phyloP scores from a whole-genome alignment of 2,888 invertebrate species.

The Fragum sueziense region DNA sequence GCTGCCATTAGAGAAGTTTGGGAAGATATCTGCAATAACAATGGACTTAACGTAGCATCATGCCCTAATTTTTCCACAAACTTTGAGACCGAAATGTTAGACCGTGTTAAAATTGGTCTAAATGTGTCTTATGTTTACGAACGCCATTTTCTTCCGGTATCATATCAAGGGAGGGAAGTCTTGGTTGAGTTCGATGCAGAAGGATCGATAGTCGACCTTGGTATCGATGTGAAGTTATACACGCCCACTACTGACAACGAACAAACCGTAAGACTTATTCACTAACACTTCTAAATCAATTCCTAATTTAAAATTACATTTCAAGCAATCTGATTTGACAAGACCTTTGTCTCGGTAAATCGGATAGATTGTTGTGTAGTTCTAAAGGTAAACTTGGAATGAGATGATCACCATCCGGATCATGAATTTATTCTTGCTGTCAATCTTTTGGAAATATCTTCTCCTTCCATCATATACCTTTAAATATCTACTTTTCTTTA shows the following conservation, averaged over 20 bases:
- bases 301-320: too few species aligned
- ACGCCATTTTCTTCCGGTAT: background rate
- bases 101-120: background rate
- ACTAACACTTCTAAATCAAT: too few species aligned
- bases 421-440: too few species aligned
- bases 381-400: too few species aligned
- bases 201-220: background rate
- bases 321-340: too few species aligned
- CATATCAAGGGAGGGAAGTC: background rate
- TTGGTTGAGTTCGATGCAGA: background rate
- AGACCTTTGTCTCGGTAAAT: too few species aligned
- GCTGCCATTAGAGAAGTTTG: conserved; percentile 8
- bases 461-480: too few species aligned
- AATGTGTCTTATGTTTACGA: background rate
- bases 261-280: background rate
- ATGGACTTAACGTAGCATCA: background rate
- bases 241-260: background rate
- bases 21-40: background rate
- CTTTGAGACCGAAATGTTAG: background rate
- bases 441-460: too few species aligned
- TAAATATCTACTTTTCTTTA: too few species aligned
- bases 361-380: too few species aligned
- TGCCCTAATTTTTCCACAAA: background rate
- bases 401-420: too few species aligned
- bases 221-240: background rate